These are phyloP conservation scores for Epizoanthus rinbou DNA, from an alignment of 92 coral and sea anemone species.

Conservation along the genomic window DNA sequence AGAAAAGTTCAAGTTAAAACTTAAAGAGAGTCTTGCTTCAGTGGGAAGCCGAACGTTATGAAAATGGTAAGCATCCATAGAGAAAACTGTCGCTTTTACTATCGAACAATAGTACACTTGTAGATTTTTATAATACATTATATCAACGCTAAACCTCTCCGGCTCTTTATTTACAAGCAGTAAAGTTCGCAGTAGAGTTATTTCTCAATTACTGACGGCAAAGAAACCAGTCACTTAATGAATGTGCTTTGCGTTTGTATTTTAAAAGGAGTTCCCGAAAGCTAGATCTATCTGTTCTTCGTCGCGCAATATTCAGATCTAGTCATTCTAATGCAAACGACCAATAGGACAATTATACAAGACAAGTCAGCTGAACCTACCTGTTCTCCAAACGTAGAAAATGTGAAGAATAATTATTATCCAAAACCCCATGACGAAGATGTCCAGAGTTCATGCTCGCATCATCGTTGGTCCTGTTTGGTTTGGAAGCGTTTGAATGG, in stretches of 20 bases:
- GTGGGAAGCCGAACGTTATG: no score
- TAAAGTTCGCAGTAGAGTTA: no score
- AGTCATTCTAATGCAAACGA: background rate
- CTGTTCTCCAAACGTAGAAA: conserved; percentile 25
- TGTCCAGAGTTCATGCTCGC: background rate
- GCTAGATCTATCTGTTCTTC: no score
- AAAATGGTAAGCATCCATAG: no score
- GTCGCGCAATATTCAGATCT: background rate
- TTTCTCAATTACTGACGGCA: no score
- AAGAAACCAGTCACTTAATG: no score
- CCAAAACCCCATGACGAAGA: background rate
- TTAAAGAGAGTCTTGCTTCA: no score
- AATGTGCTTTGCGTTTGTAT: no score
- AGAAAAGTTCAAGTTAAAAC: no score
- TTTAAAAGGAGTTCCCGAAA: no score
- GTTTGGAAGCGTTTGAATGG: background rate
- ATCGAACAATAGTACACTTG: background rate
- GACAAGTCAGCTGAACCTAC: conserved; percentile 2
- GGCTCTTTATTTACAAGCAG: no score
- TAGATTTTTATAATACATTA: background rate
- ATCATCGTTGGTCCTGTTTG: background rate
- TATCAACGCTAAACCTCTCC: no score
- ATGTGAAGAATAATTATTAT: conserved; percentile 3
- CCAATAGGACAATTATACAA: background rate
- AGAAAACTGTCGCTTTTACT: background rate